Base-by-base conservation (phyloP, 1,140 invertebrate genomes). In the Watersipora subatra region DNA sequence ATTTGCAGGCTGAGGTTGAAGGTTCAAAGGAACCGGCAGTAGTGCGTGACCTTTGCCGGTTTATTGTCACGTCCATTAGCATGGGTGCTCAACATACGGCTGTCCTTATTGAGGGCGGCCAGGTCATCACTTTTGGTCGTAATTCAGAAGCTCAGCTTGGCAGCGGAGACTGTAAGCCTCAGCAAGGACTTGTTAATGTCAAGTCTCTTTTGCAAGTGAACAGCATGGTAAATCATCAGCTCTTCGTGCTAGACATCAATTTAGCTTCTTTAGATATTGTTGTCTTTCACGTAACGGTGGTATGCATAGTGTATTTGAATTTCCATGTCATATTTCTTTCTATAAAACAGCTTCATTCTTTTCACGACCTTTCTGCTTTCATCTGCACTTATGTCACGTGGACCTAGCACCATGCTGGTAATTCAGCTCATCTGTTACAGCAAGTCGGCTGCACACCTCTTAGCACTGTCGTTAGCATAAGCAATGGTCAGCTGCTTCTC, bases 401-500 rank as follows among this genome's bases (percentile, higher is more conserved):
- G 26, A 28, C n/a, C 24, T 58, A n/a, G 27, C 20, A 17, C 17
- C 28, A 46, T 46, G n/a, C 29, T 61, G 2, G 56, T 61, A 62
- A 30, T 25, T 22, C 2, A 56, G 62, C 27, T 63, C 17, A 69
- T 67, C 64, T 25, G 68, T 74, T 77, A 30, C 68, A 85, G 85
- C 82, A 81, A 73, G 80, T 85, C 15, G 80, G 84, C 66, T 87
- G 86, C 77, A 86, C 85, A 25, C 83, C 85, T 28, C 84, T 85
- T 30, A 88, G 84, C 70, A 87, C 86, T 0, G 79, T 87, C 27
- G 84, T 84, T 34, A 83, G 83, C 34, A 87, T 86, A 1, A 75
- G 83, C 24, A 84, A 87, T 65, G 87, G 88, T 73, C 83, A 86
- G 64, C 77, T 89, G 1, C 85, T 86, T 62, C 85, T 88, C 66